Evolutionary conservation across 2,888 invertebrate genomes (phyloP), one percentile per base, ranked within the genome.

Genomic region (Scaptomyza cyrtandrae): DNA sequence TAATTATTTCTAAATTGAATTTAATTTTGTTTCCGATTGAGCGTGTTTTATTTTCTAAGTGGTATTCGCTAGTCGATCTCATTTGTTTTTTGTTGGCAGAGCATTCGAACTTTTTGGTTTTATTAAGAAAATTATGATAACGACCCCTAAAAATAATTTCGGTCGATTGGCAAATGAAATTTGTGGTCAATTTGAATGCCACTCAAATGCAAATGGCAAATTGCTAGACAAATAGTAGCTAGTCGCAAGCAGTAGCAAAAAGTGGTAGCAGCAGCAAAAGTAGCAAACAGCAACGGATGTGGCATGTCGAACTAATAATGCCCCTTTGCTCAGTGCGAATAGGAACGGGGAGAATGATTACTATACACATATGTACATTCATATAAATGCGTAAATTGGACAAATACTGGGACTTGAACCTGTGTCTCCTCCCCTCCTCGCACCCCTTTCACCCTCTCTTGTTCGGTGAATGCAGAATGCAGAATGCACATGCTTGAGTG

Each of bases 181-280:
- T 66, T 66, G 68, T 37, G 64, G 64, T 62, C 56, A 57, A 65
- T 57, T 62, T 60, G 24, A 62, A 49, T 61, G 71, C 52, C 53
- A 83, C 74, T 74, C 64, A 57, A 67, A 78, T 75, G 75, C 61
- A 73, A 84, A 64, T 59, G 54, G 19, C 57, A 75, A 75, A 74
- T 69, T 74, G 69, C 43, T 61, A 33, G 56, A 58, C 61, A 52
- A 56, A 64, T 52, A 58, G 14, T 4, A 33, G 27, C 27, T 5
- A 29, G 27, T 29, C 1, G 33, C 33, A 33, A 33, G 33, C 33
- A 33, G 10, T 1, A n/a, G n/a, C 37, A 33, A 10, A 10, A 33
- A 35, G 13, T 11, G 31, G 59, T 16, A 39, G 52, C 13, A 10
- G 33, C 24, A 33, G 29, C 16, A 33, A 24, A 33, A 45, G n/a